Evolutionary conservation across 2,113 vertebrate species (phyloP), one percentile per base, ranked within the genome.

Genomic region (Chionis minor): DNA sequence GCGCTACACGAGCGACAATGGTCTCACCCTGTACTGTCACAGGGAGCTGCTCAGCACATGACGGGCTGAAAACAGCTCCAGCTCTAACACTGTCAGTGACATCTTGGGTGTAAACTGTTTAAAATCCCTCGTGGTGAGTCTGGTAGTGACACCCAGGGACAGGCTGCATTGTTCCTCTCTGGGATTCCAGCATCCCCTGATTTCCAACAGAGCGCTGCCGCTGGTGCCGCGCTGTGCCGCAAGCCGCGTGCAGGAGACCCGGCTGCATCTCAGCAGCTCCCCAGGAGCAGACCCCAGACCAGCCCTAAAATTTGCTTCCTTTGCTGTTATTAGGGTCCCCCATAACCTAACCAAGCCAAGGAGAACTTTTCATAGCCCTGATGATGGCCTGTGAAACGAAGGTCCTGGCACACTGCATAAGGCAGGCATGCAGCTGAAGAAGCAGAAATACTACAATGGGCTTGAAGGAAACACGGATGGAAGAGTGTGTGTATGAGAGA

Each of bases 201-300:
- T 18, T 79, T 56, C 49, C 24, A 54, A 33, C 30, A 61, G 44
- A 17, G n/a, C n/a, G n/a, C 19, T 3, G 6, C 5, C 1, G 0
- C 38, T 40, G 35, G 35, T 69, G 73, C 91, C 77, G 75, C 0
- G 44, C 27, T 61, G 58, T 32, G 42, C 56, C 7, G 1, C 6
- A 1, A 51, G 26, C 55, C 61, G 66, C 0, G 0, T 30, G 44
- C 84, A 27, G 79, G 47, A 88, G 42, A 58, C 20, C n/a, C 3
- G 3, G 12, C 33, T 42, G 28, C 24, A 8, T 40, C 35, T 4
- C 2, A 81, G 79, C 45, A 59, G 54, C 17, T 26, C 8, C 19
- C 30, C 69, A 52, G 52, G 10, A 69, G 23, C 44, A 63, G 26
- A 44, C 23, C 42, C 26, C 26, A 33, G 40, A 18, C 15, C 61